Base-by-base conservation (phyloP, 2,797 vertebrate genomes). In the Pygocentrus nattereri region DNA sequence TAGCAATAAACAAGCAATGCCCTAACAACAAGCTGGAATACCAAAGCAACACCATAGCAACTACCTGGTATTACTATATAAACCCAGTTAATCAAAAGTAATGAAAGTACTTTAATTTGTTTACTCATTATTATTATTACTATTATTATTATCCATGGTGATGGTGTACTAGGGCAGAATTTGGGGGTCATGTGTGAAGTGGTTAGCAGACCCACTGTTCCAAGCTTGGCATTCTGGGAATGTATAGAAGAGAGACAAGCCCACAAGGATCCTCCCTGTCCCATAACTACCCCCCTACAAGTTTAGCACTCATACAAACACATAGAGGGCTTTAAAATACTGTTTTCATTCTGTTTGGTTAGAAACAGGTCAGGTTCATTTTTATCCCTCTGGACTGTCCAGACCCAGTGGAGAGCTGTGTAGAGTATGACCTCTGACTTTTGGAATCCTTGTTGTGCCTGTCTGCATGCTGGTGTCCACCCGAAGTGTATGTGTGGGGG, bases 171-270 rank as follows among this genome's bases (percentile, higher is more conserved):
- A 18, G 18, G 18, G 31, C 62, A 25, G 30, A 64, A 18, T 34
- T 18, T 18, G 61, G 16, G 30, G 16, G 30, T 34, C 16, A 23
- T 58, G 61, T 65, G 31, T 65, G 19, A 19, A 38, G n/a, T 76
- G 49, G 74, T 79, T 82, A 86, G 62, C 7, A 19, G 62, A 65
- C 0, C 62, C 79, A 19, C 16, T 12, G 69, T 71, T 90, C 4
- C 41, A 44, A 10, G 75, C 83, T 82, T 44, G 83, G 86, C 76
- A 71, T 74, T 86, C 89, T 88, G 82, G 88, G 90, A 89, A 89
- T 86, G 82, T 72, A 80, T 78, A 81, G 89, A 82, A 88, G 85
- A 83, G 89, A 91, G 87, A 44, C 31, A 74, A 82, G 86, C 82
- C 65, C 19, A 68, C 18, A 73, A 72, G 84, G 64, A 83, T 79